phyloP scores from a whole-genome alignment of 2,888 invertebrate genomes.

The Rhaphigaster nebulosa region DNA sequence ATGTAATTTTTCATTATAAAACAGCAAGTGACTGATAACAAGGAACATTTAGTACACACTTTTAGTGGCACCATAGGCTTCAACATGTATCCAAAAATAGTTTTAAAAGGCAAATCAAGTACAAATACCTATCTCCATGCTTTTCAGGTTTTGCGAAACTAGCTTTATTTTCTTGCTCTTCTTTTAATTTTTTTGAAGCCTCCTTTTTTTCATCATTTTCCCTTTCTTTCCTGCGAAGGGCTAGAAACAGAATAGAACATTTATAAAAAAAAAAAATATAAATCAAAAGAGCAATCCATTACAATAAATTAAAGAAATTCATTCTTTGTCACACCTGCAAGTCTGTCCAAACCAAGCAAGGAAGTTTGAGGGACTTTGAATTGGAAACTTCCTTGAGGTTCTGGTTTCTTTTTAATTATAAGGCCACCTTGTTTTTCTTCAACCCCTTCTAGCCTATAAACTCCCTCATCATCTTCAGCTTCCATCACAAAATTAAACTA shows the following conservation, averaged over 20 bases:
- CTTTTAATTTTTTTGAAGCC: slow-evolving; percentile 72
- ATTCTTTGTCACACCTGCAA: slow-evolving; percentile 74
- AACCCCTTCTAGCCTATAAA: slow-evolving; percentile 82
- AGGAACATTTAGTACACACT: too few species aligned
- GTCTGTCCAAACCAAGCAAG: slow-evolving; percentile 84
- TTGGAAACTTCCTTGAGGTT: slow-evolving; percentile 66
- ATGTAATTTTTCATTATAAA: too few species aligned
- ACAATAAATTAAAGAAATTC: background rate
- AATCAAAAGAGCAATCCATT: background rate
- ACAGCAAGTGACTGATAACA: too few species aligned
- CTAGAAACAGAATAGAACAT: slow-evolving; percentile 64
- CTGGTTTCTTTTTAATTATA: slow-evolving; percentile 78
- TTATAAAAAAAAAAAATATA: background rate
- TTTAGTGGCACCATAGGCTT: too few species aligned
- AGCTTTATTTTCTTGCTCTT: slow-evolving; percentile 69
- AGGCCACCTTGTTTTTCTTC: slow-evolving; percentile 78
- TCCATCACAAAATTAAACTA: background rate
- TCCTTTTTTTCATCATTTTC: slow-evolving; percentile 67
- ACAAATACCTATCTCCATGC: slow-evolving; percentile 51
- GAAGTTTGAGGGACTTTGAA: slow-evolving; percentile 84
- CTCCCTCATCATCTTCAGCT: slow-evolving; percentile 70
- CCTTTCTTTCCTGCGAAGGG: slow-evolving; percentile 68
- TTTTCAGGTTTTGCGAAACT: slow-evolving; percentile 61
- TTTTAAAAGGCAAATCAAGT: background rate
- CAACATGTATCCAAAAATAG: too few species aligned